Evolutionary conservation across 2,797 vertebrate species (phyloP).

Genomic region (Perodicticus potto): DNA sequence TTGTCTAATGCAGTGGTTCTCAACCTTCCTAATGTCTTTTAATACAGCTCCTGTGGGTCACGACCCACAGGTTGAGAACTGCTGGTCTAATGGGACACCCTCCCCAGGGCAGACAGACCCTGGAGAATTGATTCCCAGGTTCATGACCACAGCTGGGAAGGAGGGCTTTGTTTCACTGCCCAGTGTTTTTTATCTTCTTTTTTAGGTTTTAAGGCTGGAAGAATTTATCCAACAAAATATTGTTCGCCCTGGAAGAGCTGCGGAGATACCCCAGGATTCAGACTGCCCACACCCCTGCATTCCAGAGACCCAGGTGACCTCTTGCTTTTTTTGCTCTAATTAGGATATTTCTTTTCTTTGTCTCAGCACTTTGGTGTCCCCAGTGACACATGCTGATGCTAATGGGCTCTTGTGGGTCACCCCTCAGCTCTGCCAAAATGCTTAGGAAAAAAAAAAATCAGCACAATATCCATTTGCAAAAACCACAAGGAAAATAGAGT

Average conservation of each 20-base stretch:
- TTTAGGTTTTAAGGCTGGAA: conserved; percentile 77
- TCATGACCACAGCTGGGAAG: neutral
- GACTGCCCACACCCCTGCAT: neutral
- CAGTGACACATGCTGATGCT: neutral
- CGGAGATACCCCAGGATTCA: conserved; percentile 16
- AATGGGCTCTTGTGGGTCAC: neutral
- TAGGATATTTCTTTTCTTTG: neutral
- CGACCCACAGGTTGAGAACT: no score
- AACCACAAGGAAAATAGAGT: conserved; percentile 49
- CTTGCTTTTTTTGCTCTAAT: neutral
- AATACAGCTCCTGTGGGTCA: no score
- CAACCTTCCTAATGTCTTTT: no score
- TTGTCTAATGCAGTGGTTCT: neutral
- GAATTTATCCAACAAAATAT: conserved; percentile 79
- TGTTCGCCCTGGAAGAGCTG: neutral
- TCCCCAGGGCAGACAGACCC: neutral
- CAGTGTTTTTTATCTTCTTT: neutral
- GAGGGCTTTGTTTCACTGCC: neutral
- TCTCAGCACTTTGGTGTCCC: neutral
- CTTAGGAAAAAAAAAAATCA: neutral
- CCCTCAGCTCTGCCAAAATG: conserved; percentile 40
- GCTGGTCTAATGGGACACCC: neutral
- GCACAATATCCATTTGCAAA: conserved; percentile 61
- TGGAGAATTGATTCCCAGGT: neutral
- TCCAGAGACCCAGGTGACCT: conserved; percentile 60